Percentiles rank a stretch among this genome's conserved stretches.
Evolutionary conservation across 1,140 invertebrate species (phyloP).

Genomic region (Bombus superbus): DNA sequence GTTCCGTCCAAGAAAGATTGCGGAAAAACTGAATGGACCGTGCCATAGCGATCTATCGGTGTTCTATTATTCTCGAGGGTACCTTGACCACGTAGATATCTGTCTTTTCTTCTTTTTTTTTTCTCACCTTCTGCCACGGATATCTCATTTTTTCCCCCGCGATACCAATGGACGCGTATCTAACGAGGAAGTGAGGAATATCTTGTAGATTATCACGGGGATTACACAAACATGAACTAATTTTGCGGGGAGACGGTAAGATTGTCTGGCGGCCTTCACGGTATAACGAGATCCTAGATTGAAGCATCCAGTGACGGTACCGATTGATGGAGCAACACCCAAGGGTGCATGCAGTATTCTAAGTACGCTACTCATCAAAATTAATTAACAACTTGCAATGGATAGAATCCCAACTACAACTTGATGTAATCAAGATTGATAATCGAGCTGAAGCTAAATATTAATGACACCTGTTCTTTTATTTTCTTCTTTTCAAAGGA

Average conservation of each 20-base stretch:
- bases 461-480: too few species aligned
- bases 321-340: background rate
- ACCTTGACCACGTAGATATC: conserved; percentile 53
- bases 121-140: background rate
- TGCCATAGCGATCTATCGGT: conserved; percentile 57
- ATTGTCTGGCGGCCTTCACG: background rate
- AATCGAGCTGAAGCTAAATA: too few species aligned
- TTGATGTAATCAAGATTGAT: background rate
- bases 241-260: conserved; percentile 16
- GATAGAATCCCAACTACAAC: background rate
- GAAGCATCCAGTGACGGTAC: background rate
- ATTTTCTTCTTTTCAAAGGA: too few species aligned
- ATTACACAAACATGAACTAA: conserved; percentile 42
- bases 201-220: background rate
- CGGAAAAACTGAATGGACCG: conserved; percentile 50
- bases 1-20: conserved; percentile 56
- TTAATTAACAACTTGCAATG: conserved; percentile 1
- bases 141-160: background rate
- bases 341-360: background rate
- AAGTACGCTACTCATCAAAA: background rate
- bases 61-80: conserved; percentile 60
- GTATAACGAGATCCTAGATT: background rate
- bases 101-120: background rate
- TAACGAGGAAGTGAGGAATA: conserved; percentile 35
- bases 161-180: background rate